These are phyloP conservation scores for Heliothis subflexa DNA, from an alignment of 1,140 invertebrate species.

Conservation along the genomic window DNA sequence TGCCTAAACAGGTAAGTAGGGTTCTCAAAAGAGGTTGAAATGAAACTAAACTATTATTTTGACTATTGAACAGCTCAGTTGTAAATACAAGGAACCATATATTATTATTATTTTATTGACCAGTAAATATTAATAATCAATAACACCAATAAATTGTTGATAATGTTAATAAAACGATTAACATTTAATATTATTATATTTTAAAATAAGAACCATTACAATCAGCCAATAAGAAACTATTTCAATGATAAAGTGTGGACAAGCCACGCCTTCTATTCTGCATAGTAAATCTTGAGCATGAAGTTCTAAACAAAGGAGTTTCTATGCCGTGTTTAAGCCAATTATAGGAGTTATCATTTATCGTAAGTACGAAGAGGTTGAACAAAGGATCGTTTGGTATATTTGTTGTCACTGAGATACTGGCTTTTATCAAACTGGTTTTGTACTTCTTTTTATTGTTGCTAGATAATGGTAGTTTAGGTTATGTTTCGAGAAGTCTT, in stretches of 20 bases:
- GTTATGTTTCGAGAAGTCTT: not conserved
- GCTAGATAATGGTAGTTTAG: too few species aligned
- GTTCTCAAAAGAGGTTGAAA: not conserved
- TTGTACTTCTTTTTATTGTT: conserved; percentile 1
- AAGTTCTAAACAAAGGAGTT: conserved; percentile 8
- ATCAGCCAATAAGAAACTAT: not conserved
- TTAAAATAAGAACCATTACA: too few species aligned
- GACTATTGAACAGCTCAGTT: too few species aligned
- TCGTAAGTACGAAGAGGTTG: conserved; percentile 7
- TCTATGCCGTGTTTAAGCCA: conserved; percentile 20
- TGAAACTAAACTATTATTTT: not conserved
- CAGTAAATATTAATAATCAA: not conserved
- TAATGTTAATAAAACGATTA: not conserved
- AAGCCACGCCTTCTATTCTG: not conserved
- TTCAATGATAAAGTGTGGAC: not conserved
- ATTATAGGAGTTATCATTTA: conserved; percentile 34
- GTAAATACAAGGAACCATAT: too few species aligned
- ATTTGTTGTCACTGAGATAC: conserved; percentile 19
- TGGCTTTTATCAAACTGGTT: conserved; percentile 19
- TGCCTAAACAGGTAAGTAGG: not conserved
- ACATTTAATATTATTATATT: not conserved
- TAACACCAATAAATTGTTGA: not conserved
- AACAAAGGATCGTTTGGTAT: conserved; percentile 35
- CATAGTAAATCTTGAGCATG: not conserved
- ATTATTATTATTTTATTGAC: not conserved